Evolutionary conservation across 2,113 vertebrate species (phyloP), one percentile per base, ranked within the genome.

Genomic region (Turnix velox): DNA sequence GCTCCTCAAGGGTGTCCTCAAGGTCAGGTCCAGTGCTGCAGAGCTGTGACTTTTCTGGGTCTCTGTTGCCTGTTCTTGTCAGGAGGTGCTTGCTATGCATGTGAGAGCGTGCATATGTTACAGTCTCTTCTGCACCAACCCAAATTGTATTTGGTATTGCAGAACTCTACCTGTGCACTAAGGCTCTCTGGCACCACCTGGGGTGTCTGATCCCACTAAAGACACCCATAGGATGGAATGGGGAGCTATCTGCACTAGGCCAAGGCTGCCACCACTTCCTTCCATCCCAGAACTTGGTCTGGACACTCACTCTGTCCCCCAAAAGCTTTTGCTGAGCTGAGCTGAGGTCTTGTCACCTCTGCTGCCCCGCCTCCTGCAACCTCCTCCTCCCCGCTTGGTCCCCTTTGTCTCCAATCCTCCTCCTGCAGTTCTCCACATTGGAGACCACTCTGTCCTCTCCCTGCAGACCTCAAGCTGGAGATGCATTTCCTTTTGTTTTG

Each of bases 401-500:
- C 55, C 46, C n/a, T 43, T 71, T 83, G 80, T 82, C 75, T 74
- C 46, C 48, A 10, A 14, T 12, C 68, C 74, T 39, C 46, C 23
- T 17, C 31, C 51, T 2, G 0, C 8, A 2, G 46, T 43, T 81
- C 78, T 54, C 61, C 30, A 2, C 9, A 12, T 18, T 8, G 37
- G 87, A 59, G 48, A 27, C 59, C 2, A 0, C 18, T 12, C 55
- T 57, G 23, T 88, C 15, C 54, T 74, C 22, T 54, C 74, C 33
- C 54, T 23, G 22, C 83, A 77, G 91, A 85, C 84, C 77, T 66
- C 57, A 31, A 42, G 54, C 42, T 63, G 43, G 83, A 84, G 72
- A 87, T 76, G 90, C 73, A 67, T 51, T 90, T 71, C 73, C 46
- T 74, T 96, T 92, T 93, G 61, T 94, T 94, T 80, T 75, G 61